Evolutionary conservation across 1,140 invertebrate genomes (phyloP), one percentile per base, ranked within the genome.

Genomic region (Brachionus asplanchnoidis): DNA sequence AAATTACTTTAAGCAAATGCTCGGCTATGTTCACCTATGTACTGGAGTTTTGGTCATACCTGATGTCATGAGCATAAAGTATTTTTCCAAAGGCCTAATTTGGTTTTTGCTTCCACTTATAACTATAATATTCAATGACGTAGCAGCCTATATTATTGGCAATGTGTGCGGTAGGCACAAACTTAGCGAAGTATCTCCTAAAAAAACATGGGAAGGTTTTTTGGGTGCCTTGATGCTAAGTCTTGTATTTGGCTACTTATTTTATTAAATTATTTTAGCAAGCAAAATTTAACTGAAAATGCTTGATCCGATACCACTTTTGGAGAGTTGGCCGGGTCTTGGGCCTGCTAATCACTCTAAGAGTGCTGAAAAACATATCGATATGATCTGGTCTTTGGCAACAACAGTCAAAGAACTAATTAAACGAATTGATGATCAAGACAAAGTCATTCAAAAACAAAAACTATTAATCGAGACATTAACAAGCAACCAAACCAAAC

Each of bases 111-210:
- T 99, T 84, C 97, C 97, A 17, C 95, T 99, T 0, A 97, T 95
- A 12, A 97, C 99, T 95, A 98, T 99, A 85, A 95, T 99, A 46
- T 95, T 95, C 89, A 99, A 99, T 91, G 98, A 99, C 91, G 95
- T 99, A 66, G 98, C 98, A 95, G 97, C 97, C 0, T 99, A 99
- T 89, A 93, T 99, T 87, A 99, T 98, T 92, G 98, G 98, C 32
- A 98, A 98, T 91, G 97, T 99, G 92, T 98, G 97, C 89, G 98
- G 98, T 14, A 94, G 94, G 88, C 99, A 97, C n/a, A 97, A 97
- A 14, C 92, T 99, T 11, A 99, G 99, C 88, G 95, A 98, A 90
- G 91, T 99, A 20, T 99, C 97, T 17, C 98, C 98, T 0, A 99
- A 99, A 89, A 99, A 99, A 90, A 97, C 95, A 60, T 92, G 91